A percentile compares a stretch with the other conserved stretches of the same genome.
Conservation (phyloP, 2,888 invertebrate genomes). For the Gymnocheta viridis region DNA sequence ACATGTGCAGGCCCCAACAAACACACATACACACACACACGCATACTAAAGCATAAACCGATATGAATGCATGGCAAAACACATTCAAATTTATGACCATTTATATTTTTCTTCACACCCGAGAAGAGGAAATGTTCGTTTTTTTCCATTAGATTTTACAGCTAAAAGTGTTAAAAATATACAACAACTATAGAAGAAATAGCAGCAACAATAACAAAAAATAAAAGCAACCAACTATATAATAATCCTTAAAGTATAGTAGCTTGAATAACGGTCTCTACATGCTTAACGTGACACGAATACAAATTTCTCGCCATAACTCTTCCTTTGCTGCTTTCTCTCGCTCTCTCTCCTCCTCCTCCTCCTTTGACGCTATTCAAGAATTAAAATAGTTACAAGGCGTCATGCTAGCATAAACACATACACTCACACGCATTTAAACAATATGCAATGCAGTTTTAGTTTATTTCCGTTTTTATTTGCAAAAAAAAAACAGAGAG, state of each 20-base stretch:
- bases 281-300: constrained; percentile 75
- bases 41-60: not conserved
- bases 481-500: not conserved
- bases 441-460: constrained; percentile 51
- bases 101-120: constrained; percentile 17
- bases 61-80: not conserved
- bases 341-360: no score
- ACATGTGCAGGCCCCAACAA: not conserved
- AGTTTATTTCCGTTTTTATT: constrained; percentile 52
- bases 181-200: constrained; percentile 27
- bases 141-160: constrained; percentile 19
- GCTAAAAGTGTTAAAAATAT: constrained; percentile 56
- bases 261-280: constrained; percentile 73
- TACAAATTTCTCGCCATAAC: constrained; percentile 73
- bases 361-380: no score
- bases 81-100: constrained; percentile 53
- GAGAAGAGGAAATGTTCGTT: not conserved
- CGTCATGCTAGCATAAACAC: not conserved
- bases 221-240: constrained; percentile 41
- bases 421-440: not conserved
- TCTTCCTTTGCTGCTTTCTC: not conserved
- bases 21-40: not conserved
- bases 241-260: constrained; percentile 69
- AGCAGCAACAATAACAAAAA: constrained; percentile 38
- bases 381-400: constrained; percentile 13